A percentile compares a stretch with the other conserved stretches of the same genome.
These are phyloP conservation scores for Elmis aenea DNA, from an alignment of 2,888 invertebrate species.

Conservation along the genomic window DNA sequence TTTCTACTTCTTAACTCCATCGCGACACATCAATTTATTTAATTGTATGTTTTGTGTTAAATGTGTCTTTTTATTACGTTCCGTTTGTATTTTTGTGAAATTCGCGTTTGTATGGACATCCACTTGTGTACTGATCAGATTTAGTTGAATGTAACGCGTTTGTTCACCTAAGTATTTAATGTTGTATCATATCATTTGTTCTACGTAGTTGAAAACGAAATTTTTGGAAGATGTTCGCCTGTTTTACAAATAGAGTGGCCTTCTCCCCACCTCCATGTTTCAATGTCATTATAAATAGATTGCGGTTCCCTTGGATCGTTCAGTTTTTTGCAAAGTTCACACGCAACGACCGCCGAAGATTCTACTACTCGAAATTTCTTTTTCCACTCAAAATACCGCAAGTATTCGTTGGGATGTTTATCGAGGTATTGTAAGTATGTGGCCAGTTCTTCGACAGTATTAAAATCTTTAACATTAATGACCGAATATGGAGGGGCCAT, in stretches of 20 bases:
- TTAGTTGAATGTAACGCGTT: too few species aligned
- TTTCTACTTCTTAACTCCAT: too few species aligned
- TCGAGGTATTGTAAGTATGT: slow-evolving; percentile 50
- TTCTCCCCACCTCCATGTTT: slow-evolving; percentile 25
- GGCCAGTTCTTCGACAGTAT: slow-evolving; percentile 48
- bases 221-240: slow-evolving; percentile 3
- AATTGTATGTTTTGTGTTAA: too few species aligned
- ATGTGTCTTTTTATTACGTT: too few species aligned
- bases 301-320: slow-evolving; percentile 22
- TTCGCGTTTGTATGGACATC: too few species aligned
- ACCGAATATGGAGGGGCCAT: slow-evolving; percentile 51
- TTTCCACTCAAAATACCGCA: slow-evolving; percentile 57
- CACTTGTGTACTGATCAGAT: too few species aligned
- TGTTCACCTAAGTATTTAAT: too few species aligned
- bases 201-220: too few species aligned
- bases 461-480: slow-evolving; percentile 55
- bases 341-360: slow-evolving; percentile 19
- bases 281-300: slow-evolving; percentile 26
- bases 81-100: too few species aligned
- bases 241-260: slow-evolving; percentile 3
- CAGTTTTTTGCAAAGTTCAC: slow-evolving; percentile 32
- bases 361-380: slow-evolving; percentile 31
- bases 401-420: slow-evolving; percentile 50
- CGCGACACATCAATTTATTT: too few species aligned
- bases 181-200: too few species aligned